Evolutionary conservation across 2,888 invertebrate genomes (phyloP).

Genomic region (Torymus tubicola): DNA sequence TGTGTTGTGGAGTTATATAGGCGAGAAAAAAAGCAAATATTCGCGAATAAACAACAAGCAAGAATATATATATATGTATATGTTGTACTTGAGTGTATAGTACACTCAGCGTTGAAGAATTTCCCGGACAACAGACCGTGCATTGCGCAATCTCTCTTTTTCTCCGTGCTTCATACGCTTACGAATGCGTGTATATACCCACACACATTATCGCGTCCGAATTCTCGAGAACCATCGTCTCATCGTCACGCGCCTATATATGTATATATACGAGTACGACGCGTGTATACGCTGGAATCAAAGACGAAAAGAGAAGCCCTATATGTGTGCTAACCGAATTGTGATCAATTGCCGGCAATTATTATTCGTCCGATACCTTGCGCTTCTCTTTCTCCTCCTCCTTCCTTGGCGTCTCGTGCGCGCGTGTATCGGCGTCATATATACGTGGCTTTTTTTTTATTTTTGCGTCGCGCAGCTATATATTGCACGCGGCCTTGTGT

Average conservation of each 20-base stretch:
- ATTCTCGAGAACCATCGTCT: conserved; percentile 26
- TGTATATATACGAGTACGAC: not conserved
- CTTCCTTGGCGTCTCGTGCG: not conserved
- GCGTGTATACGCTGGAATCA: not conserved
- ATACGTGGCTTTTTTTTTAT: not conserved
- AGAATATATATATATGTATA: not conserved
- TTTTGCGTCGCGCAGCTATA: not conserved
- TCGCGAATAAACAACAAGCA: conserved; percentile 1
- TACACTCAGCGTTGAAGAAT: conserved; percentile 29
- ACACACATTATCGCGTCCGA: not conserved
- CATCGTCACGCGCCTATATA: not conserved
- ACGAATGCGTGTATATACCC: conserved; percentile 6
- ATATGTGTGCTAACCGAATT: conserved; percentile 20
- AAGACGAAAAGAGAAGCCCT: not conserved
- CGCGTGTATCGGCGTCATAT: not conserved
- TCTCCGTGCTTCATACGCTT: not conserved
- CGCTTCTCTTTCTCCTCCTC: not conserved
- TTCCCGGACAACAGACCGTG: conserved; percentile 11
- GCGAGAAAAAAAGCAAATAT: not conserved
- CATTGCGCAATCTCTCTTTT: conserved; percentile 41
- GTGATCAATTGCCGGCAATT: conserved; percentile 52
- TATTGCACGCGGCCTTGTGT: not conserved
- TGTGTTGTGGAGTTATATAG: not conserved
- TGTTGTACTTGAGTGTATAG: not conserved
- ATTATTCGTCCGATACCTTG: conserved; percentile 13